phyloP scores from a whole-genome alignment of 2,797 vertebrate genomes.

The Neosilurus hyrtlii region DNA sequence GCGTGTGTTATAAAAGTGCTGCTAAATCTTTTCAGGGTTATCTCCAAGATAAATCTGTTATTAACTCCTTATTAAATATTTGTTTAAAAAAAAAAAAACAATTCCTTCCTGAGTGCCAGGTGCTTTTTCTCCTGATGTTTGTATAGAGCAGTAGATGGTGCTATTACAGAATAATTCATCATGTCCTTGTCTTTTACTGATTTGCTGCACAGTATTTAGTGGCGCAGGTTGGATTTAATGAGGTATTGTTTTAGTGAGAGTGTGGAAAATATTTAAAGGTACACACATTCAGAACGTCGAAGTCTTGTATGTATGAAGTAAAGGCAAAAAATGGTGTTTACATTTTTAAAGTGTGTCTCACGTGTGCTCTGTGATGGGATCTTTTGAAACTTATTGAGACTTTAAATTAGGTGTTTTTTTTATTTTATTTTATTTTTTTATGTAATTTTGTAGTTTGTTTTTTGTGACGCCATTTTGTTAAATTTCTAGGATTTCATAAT shows the following conservation, averaged over 20 bases:
- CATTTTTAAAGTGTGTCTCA: no score
- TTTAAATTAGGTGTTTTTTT: no score
- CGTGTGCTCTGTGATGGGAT: no score
- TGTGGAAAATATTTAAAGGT: background rate
- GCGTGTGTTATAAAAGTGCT: background rate
- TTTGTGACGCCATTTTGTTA: no score
- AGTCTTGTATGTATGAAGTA: no score
- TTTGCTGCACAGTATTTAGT: background rate
- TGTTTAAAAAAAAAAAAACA: no score
- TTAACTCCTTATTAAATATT: background rate
- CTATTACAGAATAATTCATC: background rate
- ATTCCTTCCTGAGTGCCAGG: background rate
- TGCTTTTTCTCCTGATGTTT: background rate
- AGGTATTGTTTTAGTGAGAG: background rate
- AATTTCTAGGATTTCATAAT: no score
- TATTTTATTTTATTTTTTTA: no score
- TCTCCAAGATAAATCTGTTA: background rate
- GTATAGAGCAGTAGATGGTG: slow-evolving; percentile 33
- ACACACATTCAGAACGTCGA: background rate
- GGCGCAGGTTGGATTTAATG: background rate
- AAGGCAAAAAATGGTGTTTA: no score
- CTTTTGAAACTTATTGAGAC: no score
- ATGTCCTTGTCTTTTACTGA: background rate
- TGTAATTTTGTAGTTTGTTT: no score
- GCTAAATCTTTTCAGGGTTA: background rate